These are phyloP conservation scores for Formicarius rufipectus DNA, from an alignment of 2,113 vertebrate species.

Conservation along the genomic window DNA sequence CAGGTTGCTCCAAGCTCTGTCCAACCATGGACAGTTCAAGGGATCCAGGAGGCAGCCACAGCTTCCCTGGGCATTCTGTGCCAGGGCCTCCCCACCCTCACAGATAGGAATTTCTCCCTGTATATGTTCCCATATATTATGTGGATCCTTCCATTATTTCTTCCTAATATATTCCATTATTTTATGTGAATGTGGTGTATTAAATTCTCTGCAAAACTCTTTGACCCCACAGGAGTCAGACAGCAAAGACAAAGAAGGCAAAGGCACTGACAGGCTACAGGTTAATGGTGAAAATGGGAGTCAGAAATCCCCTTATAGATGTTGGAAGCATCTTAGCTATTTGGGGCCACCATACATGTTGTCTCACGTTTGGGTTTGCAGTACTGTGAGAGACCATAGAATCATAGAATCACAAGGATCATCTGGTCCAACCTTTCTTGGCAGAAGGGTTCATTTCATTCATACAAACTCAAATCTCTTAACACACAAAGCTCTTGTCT, in stretches of 20 bases:
- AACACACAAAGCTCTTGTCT: rapidly evolving
- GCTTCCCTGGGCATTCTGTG: neutral
- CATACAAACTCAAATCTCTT: neutral
- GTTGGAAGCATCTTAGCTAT: neutral
- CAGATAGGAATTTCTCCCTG: rapidly evolving
- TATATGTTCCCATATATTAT: neutral
- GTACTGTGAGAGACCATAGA: neutral
- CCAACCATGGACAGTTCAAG: rapidly evolving
- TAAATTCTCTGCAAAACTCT: neutral
- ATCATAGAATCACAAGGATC: neutral
- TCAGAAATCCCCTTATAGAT: neutral
- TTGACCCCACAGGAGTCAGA: neutral
- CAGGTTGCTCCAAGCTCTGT: rapidly evolving
- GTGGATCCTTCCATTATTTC: neutral
- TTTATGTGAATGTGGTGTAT: neutral
- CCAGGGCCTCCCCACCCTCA: rapidly evolving
- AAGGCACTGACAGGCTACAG: neutral
- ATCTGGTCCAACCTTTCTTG: neutral
- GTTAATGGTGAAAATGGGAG: neutral
- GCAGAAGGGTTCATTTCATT: neutral
- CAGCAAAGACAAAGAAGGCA: neutral
- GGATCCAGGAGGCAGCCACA: neutral
- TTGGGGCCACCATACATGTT: rapidly evolving
- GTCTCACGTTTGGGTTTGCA: neutral
- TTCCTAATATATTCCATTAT: neutral